Evolutionary conservation across 1,140 invertebrate genomes (phyloP), one percentile per base, ranked within the genome.

Genomic region (Drosophila orosa): DNA sequence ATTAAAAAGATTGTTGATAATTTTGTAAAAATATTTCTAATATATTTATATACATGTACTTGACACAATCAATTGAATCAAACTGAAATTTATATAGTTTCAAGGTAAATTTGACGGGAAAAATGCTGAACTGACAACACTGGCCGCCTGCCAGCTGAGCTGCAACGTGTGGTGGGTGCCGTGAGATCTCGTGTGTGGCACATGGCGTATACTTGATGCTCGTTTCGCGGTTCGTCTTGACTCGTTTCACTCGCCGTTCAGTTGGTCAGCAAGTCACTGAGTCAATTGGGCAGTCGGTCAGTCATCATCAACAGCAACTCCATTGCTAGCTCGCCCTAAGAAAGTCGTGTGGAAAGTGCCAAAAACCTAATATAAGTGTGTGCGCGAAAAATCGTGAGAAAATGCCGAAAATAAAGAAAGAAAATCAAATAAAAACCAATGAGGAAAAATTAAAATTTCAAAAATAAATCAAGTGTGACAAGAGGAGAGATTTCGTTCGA

Each of bases 391-490:
- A 40, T 76, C 59, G 61, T 44, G 65, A 75, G 58, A 76, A 68
- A 67, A 73, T 72, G 52, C 42, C 61, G 35, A 52, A 72, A 67
- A 55, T 29, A 50, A 66, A 67, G 52, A 52, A 71, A 52, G 48
- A 45, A 76, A 77, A 71, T 84, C 27, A 31, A 50, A 52, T 33
- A 24, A 54, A 78, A 66, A 45, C 62, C 72, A 69, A 72, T 68
- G 62, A 74, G 56, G 63, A 61, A 80, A 80, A 74, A 89, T 74
- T 79, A 31, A 72, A 71, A 65, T 74, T 66, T 63, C 35, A 62
- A 83, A 74, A 81, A 90, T 89, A 85, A 84, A 90, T 89, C 76
- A 85, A 85, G 77, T 90, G 79, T 56, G 83, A 86, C 66, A 67
- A 68, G 63, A 58, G 40, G 27, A 69, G 22, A 60, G 44, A 71